phyloP scores from a whole-genome alignment of 1,140 invertebrate genomes.

The Lasaia peninsularis region DNA sequence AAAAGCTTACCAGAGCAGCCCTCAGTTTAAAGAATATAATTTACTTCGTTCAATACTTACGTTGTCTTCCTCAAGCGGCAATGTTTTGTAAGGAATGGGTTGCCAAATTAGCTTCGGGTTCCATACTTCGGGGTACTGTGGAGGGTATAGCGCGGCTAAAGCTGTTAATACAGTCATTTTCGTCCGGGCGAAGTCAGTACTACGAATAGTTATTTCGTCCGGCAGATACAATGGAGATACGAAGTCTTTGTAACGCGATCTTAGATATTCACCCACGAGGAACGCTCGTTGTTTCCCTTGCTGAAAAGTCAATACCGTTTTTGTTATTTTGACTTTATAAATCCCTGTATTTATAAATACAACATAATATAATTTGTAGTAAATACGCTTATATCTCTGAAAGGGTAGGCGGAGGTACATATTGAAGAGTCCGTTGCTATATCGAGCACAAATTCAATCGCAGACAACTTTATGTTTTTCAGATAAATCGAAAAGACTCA shows the following conservation, averaged over 20 bases:
- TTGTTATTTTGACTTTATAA: too few species aligned
- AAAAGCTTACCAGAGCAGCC: too few species aligned
- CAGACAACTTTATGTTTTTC: too few species aligned
- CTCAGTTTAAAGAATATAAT: too few species aligned
- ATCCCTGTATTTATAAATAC: too few species aligned
- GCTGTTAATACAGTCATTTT: slow-evolving; percentile 78
- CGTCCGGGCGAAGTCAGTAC: slow-evolving; percentile 77
- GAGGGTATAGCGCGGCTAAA: slow-evolving; percentile 78
- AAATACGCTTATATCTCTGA: too few species aligned
- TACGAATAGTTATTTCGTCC: slow-evolving; percentile 71
- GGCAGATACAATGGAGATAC: slow-evolving; percentile 57
- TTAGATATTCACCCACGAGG: slow-evolving; percentile 57
- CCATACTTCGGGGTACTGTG: slow-evolving; percentile 64
- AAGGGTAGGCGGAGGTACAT: too few species aligned
- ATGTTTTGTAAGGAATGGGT: slow-evolving; percentile 74
- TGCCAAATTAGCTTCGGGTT: slow-evolving; percentile 75
- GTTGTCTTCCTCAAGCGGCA: slow-evolving; percentile 61
- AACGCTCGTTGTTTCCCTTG: slow-evolving; percentile 66
- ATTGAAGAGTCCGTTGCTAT: too few species aligned
- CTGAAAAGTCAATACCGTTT: slow-evolving; percentile 34
- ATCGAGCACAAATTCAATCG: too few species aligned
- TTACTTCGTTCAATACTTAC: too few species aligned
- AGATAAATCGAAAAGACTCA: too few species aligned
- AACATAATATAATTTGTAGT: too few species aligned
- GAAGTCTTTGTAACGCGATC: slow-evolving; percentile 50